A percentile compares a stretch with the other conserved stretches of the same genome.
phyloP scores from a whole-genome alignment of 2,888 invertebrate genomes.

The Ennomos erosarius region DNA sequence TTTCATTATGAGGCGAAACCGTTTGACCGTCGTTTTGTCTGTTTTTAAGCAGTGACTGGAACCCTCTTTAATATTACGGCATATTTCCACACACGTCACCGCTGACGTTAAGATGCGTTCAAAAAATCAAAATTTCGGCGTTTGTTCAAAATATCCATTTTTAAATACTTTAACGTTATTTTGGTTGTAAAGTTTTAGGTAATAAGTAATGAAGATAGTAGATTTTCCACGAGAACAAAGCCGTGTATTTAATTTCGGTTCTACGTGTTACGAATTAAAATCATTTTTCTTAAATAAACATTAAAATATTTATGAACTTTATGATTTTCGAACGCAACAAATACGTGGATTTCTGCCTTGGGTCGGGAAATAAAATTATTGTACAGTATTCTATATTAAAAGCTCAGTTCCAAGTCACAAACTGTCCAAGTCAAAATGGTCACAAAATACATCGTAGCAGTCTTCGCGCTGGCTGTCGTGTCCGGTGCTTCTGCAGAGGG shows the following conservation, averaged over 20 bases:
- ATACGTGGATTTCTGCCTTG: conserved; percentile 36
- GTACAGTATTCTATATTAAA: conserved; percentile 46
- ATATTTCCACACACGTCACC: conserved; percentile 71
- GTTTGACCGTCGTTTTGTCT: too few species aligned
- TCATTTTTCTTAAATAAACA: too few species aligned
- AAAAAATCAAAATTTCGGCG: background rate
- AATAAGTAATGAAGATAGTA: too few species aligned
- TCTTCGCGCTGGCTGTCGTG: conserved; percentile 58
- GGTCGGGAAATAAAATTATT: conserved; percentile 2
- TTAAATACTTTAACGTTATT: too few species aligned
- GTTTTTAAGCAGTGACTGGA: too few species aligned
- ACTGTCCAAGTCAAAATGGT: conserved; percentile 71
- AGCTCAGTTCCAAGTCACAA: conserved; percentile 50
- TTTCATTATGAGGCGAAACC: too few species aligned
- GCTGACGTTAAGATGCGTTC: conserved; percentile 73
- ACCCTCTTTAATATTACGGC: too few species aligned
- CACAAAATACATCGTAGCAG: conserved; percentile 67
- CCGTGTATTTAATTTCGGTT: background rate
- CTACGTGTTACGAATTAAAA: too few species aligned
- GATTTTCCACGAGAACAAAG: background rate
- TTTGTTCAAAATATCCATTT: background rate
- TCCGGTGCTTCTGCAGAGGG: conserved; percentile 60
- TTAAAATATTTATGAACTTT: too few species aligned
- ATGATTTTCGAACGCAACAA: conserved; percentile 23
- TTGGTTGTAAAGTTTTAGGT: too few species aligned